Base-by-base conservation (phyloP, 2,888 invertebrate genomes). In the Glyphotaelius pellucidus region DNA sequence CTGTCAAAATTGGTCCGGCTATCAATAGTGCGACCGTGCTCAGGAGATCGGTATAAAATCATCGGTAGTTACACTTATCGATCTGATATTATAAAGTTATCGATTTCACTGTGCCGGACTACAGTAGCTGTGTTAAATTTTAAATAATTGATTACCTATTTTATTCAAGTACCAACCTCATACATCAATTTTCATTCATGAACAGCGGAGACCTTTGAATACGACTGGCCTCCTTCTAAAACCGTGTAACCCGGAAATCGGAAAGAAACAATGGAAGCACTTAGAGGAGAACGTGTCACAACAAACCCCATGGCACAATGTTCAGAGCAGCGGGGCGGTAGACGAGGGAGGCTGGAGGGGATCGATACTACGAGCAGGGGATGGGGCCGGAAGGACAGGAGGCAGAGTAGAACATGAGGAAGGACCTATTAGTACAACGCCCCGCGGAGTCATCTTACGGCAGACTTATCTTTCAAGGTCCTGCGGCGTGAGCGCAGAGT, bases 361-460 rank as follows among this genome's bases (percentile, higher is more conserved):
- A 83, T 83, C 81, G 81, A 83, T 83, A 83, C 32, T 5, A 15
- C 81, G 19, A 15, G 81, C 2, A 25, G 4, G 15, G 81, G 52
- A 25, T 7, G 52, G 52, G 19, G 52, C 25, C 7, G 52, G 25
- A 19, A 25, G 9, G 9, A 25, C 9, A 67, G 67, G 67, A 67
- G 67, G 67, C 9, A 25, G 32, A 83, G 32, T 31, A 83, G 25
- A 83, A 32, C 15, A 31, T 32, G 15, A 83, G 81, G 81, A 83
- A 83, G 81, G 32, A 83, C 32, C 81, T 83, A 83, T 83, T 83
- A 83, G 81, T 32, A 32, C 32, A 35, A 35, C 81, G 81, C 81
- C 81, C 81, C 81, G 81, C 32, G 81, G 81, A 32, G 81, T 5
- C 32, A 31, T 83, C 32, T 32, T 83, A 83, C 81, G 31, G 14